phyloP scores from a whole-genome alignment of 2,888 invertebrate genomes.

The Lithophane ornitopus region DNA sequence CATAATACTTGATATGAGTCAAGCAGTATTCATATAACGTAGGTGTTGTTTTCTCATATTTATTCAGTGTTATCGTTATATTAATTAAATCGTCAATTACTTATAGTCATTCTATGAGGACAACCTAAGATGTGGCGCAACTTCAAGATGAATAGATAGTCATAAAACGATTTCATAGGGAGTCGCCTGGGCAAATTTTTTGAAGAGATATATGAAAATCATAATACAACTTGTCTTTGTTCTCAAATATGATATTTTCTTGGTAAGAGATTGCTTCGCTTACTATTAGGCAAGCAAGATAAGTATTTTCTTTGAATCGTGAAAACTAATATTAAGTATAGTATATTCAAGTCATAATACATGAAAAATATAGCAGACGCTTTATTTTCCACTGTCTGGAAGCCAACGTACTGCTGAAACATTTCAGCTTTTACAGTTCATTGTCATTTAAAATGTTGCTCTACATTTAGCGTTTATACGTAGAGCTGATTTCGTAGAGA shows the following conservation, averaged over 20 bases:
- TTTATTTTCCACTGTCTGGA: constrained; percentile 22
- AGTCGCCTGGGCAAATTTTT: not conserved
- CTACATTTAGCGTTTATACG: constrained; percentile 11
- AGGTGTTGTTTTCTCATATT: constrained; percentile 55
- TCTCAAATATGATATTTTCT: constrained; percentile 15
- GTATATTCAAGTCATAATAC: constrained; percentile 27
- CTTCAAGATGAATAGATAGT: not conserved
- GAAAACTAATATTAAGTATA: constrained; percentile 33
- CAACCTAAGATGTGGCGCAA: not conserved
- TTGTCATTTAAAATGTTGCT: constrained; percentile 10
- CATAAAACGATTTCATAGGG: not conserved
- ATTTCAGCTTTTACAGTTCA: constrained; percentile 12
- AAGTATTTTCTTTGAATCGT: constrained; percentile 40
- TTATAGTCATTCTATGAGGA: constrained; percentile 12
- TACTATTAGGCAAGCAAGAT: constrained; percentile 43
- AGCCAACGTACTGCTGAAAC: constrained; percentile 14
- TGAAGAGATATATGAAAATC: not conserved
- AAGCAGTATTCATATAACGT: constrained; percentile 63
- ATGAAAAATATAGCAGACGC: constrained; percentile 38
- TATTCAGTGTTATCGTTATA: constrained; percentile 32
- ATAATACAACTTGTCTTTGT: constrained; percentile 8
- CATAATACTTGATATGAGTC: constrained; percentile 76
- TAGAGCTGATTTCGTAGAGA: too few species aligned
- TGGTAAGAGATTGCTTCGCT: constrained; percentile 8
- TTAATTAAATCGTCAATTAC: constrained; percentile 20